Base-by-base conservation (phyloP, 2,113 vertebrate genomes). In the Ardeotis arabs region DNA sequence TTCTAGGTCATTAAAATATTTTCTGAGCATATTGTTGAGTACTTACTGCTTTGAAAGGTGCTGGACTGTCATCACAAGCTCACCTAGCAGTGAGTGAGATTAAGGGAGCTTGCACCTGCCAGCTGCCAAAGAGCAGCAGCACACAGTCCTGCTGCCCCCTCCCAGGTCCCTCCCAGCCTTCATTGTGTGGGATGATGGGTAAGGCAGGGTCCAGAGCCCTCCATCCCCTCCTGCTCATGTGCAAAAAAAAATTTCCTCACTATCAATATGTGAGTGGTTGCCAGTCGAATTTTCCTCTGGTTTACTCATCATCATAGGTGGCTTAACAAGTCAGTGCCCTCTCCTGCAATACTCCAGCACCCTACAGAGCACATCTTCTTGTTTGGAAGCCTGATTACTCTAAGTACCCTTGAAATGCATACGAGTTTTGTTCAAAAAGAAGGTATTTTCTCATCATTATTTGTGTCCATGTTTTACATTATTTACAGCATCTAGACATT, bases 1-100 rank as follows among this genome's bases (percentile, higher is more conserved):
- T 94, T 80, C 58, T 21, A 60, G 89, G 58, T 77, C n/a, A 87
- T 93, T 83, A 82, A 91, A 94, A 59, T 76, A 95, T 52, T 91
- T 76, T 87, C 87, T 95, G 80, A 87, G 41, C 29, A 31, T 80
- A 52, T 25, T 76, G 28, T 66, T 85, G 89, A 89, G 50, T 91
- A 39, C 41, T 29, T 59, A 35, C 29, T 70, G 53, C 77, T 85
- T 95, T 94, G 87, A 95, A 87, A 82, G 59, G 50, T 63, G 37
- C 66, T 67, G 53, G 41, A 62, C 67, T 89, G 89, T 94, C 92
- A 89, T 89, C 35, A 1, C 45, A 66, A 87, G 25, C 27, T 90
- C 83, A 76, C 87, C 87, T 60, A 76, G 66, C 80, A 73, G 27
- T n/a, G 45, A 73, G 6, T 9, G n/a, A 91, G 49, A 86, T 90